Base-by-base conservation (phyloP, 2,888 invertebrate genomes). In the Drosophila lacicola region DNA sequence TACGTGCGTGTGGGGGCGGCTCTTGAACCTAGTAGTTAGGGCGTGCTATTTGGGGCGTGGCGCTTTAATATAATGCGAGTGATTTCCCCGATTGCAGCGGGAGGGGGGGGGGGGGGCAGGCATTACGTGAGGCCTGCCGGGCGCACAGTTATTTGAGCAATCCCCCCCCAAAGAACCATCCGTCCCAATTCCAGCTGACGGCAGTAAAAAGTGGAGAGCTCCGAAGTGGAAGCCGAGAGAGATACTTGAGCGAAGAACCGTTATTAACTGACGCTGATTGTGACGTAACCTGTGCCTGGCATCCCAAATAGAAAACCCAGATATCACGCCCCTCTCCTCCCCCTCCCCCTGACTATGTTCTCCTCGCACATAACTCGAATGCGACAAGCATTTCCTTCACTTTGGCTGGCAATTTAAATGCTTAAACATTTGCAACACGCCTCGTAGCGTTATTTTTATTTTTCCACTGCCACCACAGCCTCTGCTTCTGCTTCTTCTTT, bases 351-450 rank as follows among this genome's bases (percentile, higher is more conserved):
- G 29, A 29, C 8, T 29, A 8, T 1, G 29, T 14, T 37, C 17
- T 9, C 14, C 37, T 13, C 25, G 3, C 17, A 33, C 44, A 56
- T 39, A 57, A 21, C 10, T 46, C 4, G 4, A 34, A 5, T 11
- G 17, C 37, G 39, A 57, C 39, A 53, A 53, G 39, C 39, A 33
- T 57, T 68, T 69, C 45, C 62, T 53, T 46, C 9, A 25, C 53
- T 25, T 21, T 42, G 47, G 62, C 36, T 51, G 54, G 56, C 66
- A 69, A 70, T 74, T 84, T 75, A 70, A 83, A 70, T 78, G 82
- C 75, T 60, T 69, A 70, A 82, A 67, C 75, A 82, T 68, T 83
- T 70, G 60, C 67, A 68, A 71, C 78, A 77, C 65, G 70, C 62
- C 73, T 60, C 19, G 29, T 62, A 49, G 62, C 73, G 51, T 61